Evolutionary conservation across 2,888 invertebrate species (phyloP), one percentile per base, ranked within the genome.

Genomic region (Leptothorax acervorum): DNA sequence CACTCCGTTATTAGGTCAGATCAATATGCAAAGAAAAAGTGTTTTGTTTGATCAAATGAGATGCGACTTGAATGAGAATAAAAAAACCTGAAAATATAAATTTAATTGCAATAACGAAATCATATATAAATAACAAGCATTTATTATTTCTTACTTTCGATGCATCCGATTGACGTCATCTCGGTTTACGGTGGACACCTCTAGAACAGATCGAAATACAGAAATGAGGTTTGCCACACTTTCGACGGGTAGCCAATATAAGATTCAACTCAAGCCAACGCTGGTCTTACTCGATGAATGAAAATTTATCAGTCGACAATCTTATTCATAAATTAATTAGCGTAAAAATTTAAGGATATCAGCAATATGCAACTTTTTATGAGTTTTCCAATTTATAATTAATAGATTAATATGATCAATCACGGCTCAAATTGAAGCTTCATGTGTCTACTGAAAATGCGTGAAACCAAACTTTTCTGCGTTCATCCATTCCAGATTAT

Each of bases 131-230:
- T 28, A 62, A 15, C 15, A 78, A 68, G 42, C 57, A 45, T 55
- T 31, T 31, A 15, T 60, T 45, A 79, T 79, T 57, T 70, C 79
- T 79, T 79, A 79, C 79, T 70, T 79, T 70, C 15, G 35, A 79
- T 79, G 57, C 31, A 45, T 79, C 79, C 35, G 15, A 79, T 79
- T 79, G 79, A 11, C 57, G 31, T 70, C 57, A 79, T 35, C 53
- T 79, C 31, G 23, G 35, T 79, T 79, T 70, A 79, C 15, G 53
- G 28, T 60, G 35, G 2, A 45, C 9, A 57, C 57, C 42, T 79
- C 71, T 79, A 71, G 71, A 79, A 79, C 71, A 79, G 57, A 48
- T 71, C 15, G 57, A 79, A 70, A 79, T 79, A 79, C 70, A 79
- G 71, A 79, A 71, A 79, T 79, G 18, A 79, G 60, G 71, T 71